Conservation (phyloP, 2,113 vertebrate species). For the Natator depressus region DNA sequence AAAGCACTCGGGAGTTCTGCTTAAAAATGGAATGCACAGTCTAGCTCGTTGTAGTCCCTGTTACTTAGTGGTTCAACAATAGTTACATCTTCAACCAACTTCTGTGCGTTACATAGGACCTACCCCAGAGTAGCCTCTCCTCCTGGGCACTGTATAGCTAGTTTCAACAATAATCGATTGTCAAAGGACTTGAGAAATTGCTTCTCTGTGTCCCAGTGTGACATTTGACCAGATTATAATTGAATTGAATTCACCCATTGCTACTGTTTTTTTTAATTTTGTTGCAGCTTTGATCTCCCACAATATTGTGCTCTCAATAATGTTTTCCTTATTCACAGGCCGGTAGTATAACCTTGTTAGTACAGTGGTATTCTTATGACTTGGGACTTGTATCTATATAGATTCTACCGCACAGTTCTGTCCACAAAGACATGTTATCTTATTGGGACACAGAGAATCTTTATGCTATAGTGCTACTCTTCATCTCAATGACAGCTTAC, state of each 20-base stretch:
- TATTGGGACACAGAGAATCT: neutral
- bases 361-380: constrained; percentile 31
- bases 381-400: neutral
- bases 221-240: neutral
- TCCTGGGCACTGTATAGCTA: neutral
- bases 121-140: constrained; percentile 14
- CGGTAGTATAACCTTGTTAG: constrained; percentile 16
- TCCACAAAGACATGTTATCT: constrained; percentile 13
- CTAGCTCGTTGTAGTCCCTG: neutral
- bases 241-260: neutral
- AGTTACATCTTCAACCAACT: constrained; percentile 13
- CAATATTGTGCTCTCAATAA: neutral
- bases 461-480: neutral
- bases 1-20: neutral
- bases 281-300: constrained; percentile 3
- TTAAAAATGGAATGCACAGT: neutral
- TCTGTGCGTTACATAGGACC: neutral
- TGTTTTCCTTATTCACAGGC: constrained; percentile 32
- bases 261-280: neutral
- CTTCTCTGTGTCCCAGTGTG: constrained; percentile 2
- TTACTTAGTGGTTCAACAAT: neutral
- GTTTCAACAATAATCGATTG: constrained; percentile 7
- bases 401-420: neutral
- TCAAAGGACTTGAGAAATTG: constrained; percentile 14
- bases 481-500: neutral